A percentile compares a stretch with the other conserved stretches of the same genome.
Evolutionary conservation across 2,113 vertebrate genomes (phyloP).

Genomic region (Onychorhynchus coronatus): DNA sequence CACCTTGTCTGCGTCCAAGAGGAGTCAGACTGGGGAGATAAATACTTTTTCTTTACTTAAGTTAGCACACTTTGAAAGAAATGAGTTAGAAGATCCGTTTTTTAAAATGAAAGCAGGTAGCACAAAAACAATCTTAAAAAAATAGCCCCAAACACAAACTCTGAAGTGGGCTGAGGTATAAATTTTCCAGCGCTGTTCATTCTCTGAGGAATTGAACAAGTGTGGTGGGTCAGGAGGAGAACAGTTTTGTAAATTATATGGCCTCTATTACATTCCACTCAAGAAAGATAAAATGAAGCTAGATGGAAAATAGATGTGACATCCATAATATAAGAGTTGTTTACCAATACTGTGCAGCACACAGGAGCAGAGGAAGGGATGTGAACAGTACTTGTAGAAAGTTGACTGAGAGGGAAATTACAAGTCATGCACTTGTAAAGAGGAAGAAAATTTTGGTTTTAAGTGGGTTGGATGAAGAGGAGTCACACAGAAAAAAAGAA

Average conservation of each 20-base stretch:
- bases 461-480: neutral
- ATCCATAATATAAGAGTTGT: conserved; percentile 45
- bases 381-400: neutral
- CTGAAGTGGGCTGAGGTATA: neutral
- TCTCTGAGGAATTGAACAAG: conserved; percentile 26
- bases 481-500: neutral
- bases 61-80: neutral
- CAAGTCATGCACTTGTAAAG: neutral
- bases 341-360: neutral
- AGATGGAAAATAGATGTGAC: conserved; percentile 65
- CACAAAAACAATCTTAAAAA: neutral
- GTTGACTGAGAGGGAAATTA: conserved; percentile 22
- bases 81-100: neutral
- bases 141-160: neutral
- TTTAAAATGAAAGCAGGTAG: neutral
- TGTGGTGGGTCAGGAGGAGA: conserved; percentile 46
- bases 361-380: neutral
- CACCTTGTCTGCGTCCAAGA: neutral
- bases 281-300: conserved; percentile 60
- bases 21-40: neutral
- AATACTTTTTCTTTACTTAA: neutral
- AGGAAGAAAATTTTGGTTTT: neutral
- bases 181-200: conserved; percentile 15
- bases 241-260: conserved; percentile 38
- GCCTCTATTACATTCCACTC: conserved; percentile 47